Conservation (phyloP, 2,888 invertebrate species). For the Brachylomia viminalis region DNA sequence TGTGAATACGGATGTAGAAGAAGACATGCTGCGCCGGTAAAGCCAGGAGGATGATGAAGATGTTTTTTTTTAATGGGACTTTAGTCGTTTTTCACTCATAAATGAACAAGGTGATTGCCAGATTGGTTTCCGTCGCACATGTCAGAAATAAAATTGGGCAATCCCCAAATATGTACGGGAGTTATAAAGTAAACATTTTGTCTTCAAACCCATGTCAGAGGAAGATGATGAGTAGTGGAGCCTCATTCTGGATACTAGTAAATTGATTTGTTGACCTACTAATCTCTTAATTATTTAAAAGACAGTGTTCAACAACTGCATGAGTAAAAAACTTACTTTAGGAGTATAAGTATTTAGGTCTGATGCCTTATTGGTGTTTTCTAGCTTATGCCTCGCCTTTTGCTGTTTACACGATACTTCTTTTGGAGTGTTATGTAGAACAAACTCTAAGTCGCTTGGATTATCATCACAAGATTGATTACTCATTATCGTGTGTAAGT, state of each 20-base stretch:
- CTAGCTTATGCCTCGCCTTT: slow-evolving; percentile 22
- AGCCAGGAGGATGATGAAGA: background rate
- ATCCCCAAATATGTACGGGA: slow-evolving; percentile 9
- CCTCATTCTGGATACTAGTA: background rate
- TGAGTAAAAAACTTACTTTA: slow-evolving; percentile 11
- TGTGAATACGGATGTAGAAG: background rate
- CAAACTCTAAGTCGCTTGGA: background rate
- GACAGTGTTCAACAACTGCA: slow-evolving; percentile 20
- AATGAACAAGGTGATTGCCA: background rate
- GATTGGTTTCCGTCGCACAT: background rate
- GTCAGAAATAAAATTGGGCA: background rate
- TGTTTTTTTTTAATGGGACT: background rate
- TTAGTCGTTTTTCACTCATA: background rate
- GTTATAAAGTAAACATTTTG: background rate
- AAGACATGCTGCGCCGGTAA: background rate
- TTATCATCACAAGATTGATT: background rate
- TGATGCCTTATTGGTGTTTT: slow-evolving; percentile 36
- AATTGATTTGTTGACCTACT: background rate
- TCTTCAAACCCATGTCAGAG: background rate
- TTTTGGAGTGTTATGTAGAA: slow-evolving; percentile 7
- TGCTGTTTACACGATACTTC: background rate
- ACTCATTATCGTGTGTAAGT: background rate
- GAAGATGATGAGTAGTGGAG: background rate
- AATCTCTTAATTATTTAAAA: slow-evolving; percentile 1
- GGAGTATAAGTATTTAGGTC: slow-evolving; percentile 36